Conservation (phyloP, 2,888 invertebrate genomes). For the Calliphora vomitoria region DNA sequence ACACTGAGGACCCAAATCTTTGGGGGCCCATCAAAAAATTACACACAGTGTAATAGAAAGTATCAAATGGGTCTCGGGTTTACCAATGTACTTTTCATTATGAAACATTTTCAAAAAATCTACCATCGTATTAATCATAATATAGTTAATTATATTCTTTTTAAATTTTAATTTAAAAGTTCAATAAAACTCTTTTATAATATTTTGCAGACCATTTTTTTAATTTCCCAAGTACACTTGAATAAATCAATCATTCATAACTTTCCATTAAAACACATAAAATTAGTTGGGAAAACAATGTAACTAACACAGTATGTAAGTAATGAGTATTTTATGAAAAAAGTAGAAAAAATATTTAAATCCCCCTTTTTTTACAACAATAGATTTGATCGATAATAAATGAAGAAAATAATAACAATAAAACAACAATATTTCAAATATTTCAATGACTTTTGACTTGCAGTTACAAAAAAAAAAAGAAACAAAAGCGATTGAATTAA, state of each 20-base stretch:
- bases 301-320: neutral
- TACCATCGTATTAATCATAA: too few species aligned
- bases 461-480: neutral
- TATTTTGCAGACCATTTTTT: neutral
- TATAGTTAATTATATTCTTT: neutral
- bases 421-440: neutral
- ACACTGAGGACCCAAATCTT: too few species aligned
- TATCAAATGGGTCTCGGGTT: too few species aligned
- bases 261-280: neutral
- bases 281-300: neutral
- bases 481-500: neutral
- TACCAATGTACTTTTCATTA: too few species aligned
- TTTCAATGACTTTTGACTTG: conserved; percentile 10
- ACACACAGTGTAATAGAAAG: too few species aligned
- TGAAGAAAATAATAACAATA: neutral
- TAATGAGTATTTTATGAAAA: neutral
- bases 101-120: too few species aligned
- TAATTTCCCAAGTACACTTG: neutral
- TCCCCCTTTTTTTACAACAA: neutral
- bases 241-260: neutral
- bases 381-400: neutral
- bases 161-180: too few species aligned
- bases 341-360: neutral
- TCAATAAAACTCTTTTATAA: neutral
- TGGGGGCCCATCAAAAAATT: too few species aligned